Percentiles rank a stretch among this genome's conserved stretches.
phyloP scores from a whole-genome alignment of 1,140 invertebrate genomes.

The Sinonovacula constricta region DNA sequence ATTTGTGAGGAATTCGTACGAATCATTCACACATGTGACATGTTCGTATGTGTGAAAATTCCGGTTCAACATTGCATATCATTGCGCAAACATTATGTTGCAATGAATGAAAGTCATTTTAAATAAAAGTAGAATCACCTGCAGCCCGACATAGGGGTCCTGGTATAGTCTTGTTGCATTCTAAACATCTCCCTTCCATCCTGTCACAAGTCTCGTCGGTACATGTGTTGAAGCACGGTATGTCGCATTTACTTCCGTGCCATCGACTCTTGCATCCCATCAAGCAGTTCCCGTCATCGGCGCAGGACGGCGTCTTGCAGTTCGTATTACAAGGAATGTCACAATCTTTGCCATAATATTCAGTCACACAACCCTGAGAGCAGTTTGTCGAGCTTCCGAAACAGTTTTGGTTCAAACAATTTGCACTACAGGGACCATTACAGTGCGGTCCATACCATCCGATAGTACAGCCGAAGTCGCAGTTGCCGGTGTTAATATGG shows the following conservation, averaged over 20 bases:
- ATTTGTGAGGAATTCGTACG: too few species aligned
- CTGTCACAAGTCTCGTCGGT: slow-evolving; percentile 38
- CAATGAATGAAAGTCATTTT: too few species aligned
- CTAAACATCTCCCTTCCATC: slow-evolving; percentile 15
- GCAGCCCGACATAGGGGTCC: slow-evolving; percentile 17
- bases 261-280: slow-evolving; percentile 17
- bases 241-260: slow-evolving; percentile 23
- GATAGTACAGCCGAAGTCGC: slow-evolving; percentile 24
- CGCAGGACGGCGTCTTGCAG: slow-evolving; percentile 13
- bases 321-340: slow-evolving; percentile 27
- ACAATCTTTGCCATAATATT: slow-evolving; percentile 33
- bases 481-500: slow-evolving; percentile 19
- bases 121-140: slow-evolving; percentile 18
- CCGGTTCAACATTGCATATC: too few species aligned
- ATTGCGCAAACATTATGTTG: too few species aligned
- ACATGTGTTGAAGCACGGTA: slow-evolving; percentile 22
- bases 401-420: slow-evolving; percentile 36
- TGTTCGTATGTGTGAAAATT: too few species aligned
- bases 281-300: slow-evolving; percentile 12
- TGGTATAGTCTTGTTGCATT: slow-evolving; percentile 21
- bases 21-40: too few species aligned
- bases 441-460: slow-evolving; percentile 36
- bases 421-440: slow-evolving; percentile 12
- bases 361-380: slow-evolving; percentile 9
- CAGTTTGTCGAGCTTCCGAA: not conserved